These are phyloP conservation scores for Xenopus petersii DNA, from an alignment of 2,797 vertebrate genomes.

Conservation along the genomic window DNA sequence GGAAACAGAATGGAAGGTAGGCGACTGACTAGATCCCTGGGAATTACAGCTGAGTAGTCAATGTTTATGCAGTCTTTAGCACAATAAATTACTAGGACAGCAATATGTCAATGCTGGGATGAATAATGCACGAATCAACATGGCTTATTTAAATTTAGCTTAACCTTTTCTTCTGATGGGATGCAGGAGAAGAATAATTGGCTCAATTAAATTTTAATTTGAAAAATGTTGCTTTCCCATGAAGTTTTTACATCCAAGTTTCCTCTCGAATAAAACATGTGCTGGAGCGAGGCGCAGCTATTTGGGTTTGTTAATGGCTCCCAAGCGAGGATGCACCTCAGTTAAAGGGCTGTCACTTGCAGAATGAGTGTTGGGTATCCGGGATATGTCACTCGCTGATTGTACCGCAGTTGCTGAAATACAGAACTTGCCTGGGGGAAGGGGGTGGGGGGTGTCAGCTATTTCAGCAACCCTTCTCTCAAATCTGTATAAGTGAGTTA, in stretches of 20 bases:
- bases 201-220: constrained; percentile 67
- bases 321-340: no score
- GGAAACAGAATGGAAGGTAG: neutral
- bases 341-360: no score
- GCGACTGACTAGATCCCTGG: constrained; percentile 18
- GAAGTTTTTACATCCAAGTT: constrained; percentile 51
- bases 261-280: constrained; percentile 8
- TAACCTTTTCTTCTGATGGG: constrained; percentile 65
- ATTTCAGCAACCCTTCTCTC: no score
- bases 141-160: constrained; percentile 66
- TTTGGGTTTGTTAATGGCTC: no score
- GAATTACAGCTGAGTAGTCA: constrained; percentile 22
- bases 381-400: no score
- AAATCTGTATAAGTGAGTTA: no score
- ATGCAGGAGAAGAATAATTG: constrained; percentile 63
- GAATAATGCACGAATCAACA: constrained; percentile 64
- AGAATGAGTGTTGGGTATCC: no score
- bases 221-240: constrained; percentile 52
- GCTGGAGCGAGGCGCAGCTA: no score
- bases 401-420: no score
- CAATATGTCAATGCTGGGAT: constrained; percentile 61
- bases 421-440: no score
- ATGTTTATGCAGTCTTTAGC: constrained; percentile 30
- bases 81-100: constrained; percentile 61
- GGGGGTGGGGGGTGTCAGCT: no score